phyloP scores from a whole-genome alignment of 37 sponge, comb jelly and placozoan genomes.

The Crambe crambe region DNA sequence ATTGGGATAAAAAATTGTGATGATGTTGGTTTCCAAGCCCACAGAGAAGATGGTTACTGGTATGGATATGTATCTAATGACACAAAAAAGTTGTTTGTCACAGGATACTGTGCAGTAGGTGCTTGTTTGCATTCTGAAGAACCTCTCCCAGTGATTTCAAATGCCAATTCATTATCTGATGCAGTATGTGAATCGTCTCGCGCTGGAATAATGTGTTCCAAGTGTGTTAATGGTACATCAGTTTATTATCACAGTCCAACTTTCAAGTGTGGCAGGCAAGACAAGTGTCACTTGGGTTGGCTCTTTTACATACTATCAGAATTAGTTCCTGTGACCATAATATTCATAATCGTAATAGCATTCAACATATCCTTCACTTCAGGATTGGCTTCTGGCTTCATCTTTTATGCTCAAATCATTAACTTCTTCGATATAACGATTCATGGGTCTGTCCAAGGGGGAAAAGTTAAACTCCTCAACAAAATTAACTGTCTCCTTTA shows the following conservation, averaged over 20 bases:
- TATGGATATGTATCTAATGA: too few relatives aligned
- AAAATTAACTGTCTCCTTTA: constrained; percentile 2
- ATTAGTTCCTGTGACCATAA: neutral
- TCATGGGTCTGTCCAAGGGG: neutral
- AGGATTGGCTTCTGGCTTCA: too few relatives aligned
- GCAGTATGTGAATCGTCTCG: too few relatives aligned
- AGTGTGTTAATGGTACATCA: neutral
- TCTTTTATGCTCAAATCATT: constrained; percentile 8
- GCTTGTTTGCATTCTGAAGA: too few relatives aligned
- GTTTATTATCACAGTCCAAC: neutral
- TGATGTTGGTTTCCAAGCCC: too few relatives aligned
- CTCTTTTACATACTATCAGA: neutral
- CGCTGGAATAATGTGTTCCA: neutral
- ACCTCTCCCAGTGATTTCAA: too few relatives aligned
- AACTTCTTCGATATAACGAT: neutral
- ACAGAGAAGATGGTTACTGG: too few relatives aligned
- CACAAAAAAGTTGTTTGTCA: too few relatives aligned
- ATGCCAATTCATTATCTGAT: too few relatives aligned
- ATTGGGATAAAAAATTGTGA: too few relatives aligned
- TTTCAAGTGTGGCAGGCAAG: neutral
- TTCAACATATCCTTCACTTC: too few relatives aligned
- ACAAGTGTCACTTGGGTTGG: neutral
- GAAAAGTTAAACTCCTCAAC: neutral
- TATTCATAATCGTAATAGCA: constrained; percentile 16
- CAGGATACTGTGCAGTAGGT: too few relatives aligned